Evolutionary conservation across 2,888 invertebrate genomes (phyloP), one percentile per base, ranked within the genome.

Genomic region (Tetanocera ferruginea): DNA sequence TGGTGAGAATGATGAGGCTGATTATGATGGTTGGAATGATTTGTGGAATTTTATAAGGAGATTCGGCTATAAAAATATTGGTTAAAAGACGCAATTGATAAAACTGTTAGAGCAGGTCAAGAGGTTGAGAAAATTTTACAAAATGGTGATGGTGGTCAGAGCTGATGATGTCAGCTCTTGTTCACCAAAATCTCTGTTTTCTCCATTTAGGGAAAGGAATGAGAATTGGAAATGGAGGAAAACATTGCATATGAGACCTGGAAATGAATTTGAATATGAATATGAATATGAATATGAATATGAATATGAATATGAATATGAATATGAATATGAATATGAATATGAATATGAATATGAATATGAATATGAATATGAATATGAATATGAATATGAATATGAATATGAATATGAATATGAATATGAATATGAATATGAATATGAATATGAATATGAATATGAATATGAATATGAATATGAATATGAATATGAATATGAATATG

Each of bases 1-100:
- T 11, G 19, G 60, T 43, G 66, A 51, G 14, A n/a, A 43, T 49
- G 55, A 62, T 60, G 31, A 49, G 31, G 60, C 34, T 69, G 76
- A 72, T 11, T 43, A 43, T 11, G 3, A 43, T 2, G 43, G 2
- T 43, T 43, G 11, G 11, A 43, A 43, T 43, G 43, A 14, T 43
- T 43, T 43, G 2, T 11, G 43, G 43, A 43, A 43, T 43, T 43
- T 37, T 6, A 1, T 6, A 37, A 37, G 8, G 37, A 37, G 37
- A 5, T 37, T 6, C 1, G 8, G 8, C 37, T 5, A 37, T 37
- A 8, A 43, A n/a, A 43, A 43, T 43, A 43, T 14, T 43, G 43
- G 14, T 43, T 11, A 43, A 43, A 11, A 11, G 14, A 14, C 11
- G 11, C 43, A 14, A 1, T 43, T 11, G 11, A 43, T 43, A 3